Base-by-base conservation (phyloP, 2,888 invertebrate species). In the Himalopsyche kuldschensis region DNA sequence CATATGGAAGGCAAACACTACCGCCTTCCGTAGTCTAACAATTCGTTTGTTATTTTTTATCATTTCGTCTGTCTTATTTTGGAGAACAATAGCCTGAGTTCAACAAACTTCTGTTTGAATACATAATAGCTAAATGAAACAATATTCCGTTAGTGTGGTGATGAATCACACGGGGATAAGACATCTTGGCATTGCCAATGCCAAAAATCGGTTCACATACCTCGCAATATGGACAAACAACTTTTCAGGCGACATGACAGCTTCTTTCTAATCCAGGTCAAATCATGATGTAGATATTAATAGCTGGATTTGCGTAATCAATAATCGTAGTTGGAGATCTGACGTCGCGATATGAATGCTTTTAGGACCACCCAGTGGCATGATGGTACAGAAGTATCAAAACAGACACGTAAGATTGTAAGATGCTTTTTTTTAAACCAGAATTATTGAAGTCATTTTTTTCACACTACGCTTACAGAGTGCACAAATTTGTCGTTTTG, bases 21-120 rank as follows among this genome's bases (percentile, higher is more conserved):
- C 75, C 15, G 32, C 30, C 32, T 75, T 75, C 75, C 75, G 75
- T n/a, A 32, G 32, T 75, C 75, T 30, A 75, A 75, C 75, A 75
- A 75, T 75, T 55, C 55, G 10, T 55, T 32, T 41, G 31, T 35
- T 17, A 11, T 20, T 55, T 55, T 41, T 41, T 41, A 41, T 41
- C 41, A 55, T 55, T 55, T 55, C 5, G 55, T 55, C 20, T 55
- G 27, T 80, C 79, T 83, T 32, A 80, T 79, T 83, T 83, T 48
- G 82, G 82, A 69, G 79, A 80, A 83, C 82, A 83, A 83, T 83
- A 63, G 82, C 35, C 31, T 76, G 83, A 79, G 85, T 84, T 85
- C 85, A 84, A 85, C 69, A 84, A 84, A 84, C 85, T 82, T 78
- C 48, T 81, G 78, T 48, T 48, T 79, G 85, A 85, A 85, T 85